Evolutionary conservation across 2,113 vertebrate genomes (phyloP).

Genomic region (Mormoops blainvillei): DNA sequence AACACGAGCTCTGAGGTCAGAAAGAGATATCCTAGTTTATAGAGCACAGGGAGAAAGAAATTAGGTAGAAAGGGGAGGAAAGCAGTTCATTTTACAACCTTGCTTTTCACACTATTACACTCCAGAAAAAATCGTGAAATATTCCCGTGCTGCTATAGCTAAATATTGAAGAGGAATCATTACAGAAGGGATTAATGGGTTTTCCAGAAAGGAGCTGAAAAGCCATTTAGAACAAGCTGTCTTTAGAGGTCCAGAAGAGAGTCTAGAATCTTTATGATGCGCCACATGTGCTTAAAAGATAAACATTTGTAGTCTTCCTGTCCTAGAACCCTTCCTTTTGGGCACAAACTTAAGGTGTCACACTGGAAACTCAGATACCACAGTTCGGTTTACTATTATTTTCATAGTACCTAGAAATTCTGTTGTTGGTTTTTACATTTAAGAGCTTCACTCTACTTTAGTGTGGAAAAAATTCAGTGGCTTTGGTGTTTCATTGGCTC

Average conservation of each 20-base stretch:
- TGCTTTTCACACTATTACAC: slow-evolving; percentile 57
- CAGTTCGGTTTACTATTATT: background rate
- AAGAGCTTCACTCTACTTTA: background rate
- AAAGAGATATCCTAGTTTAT: background rate
- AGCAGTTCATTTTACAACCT: slow-evolving; percentile 47
- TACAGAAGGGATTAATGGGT: slow-evolving; percentile 65
- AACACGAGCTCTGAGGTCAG: slow-evolving; percentile 19
- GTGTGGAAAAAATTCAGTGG: background rate
- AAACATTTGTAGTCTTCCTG: background rate
- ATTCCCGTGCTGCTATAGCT: slow-evolving; percentile 63
- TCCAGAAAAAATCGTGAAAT: slow-evolving; percentile 62
- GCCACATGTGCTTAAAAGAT: background rate
- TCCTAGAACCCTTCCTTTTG: background rate
- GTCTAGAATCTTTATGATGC: background rate
- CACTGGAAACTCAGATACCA: background rate
- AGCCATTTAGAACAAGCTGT: background rate
- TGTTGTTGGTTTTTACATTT: background rate
- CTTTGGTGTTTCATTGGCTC: background rate
- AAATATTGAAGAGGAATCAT: slow-evolving; percentile 63
- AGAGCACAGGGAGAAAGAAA: slow-evolving; percentile 23
- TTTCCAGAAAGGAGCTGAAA: slow-evolving; percentile 18
- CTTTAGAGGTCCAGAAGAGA: background rate
- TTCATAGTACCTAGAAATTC: background rate
- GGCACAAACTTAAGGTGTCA: background rate
- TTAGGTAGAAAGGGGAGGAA: background rate